phyloP scores from a whole-genome alignment of 2,888 invertebrate species.

The Erebia palarica region DNA sequence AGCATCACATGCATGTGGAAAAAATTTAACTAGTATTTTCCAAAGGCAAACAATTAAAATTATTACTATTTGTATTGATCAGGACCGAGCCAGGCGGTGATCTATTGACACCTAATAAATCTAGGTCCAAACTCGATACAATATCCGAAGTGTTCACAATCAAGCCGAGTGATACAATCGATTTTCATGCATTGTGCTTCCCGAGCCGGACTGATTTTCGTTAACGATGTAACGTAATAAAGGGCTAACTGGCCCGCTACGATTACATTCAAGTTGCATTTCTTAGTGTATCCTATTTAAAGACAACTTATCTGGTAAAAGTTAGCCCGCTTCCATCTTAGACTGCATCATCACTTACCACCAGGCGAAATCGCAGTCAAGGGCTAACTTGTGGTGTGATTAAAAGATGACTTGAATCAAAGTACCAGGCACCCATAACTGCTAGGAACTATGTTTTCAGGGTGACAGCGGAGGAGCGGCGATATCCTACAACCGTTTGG shows the following conservation, averaged over 20 bases:
- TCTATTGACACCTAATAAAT: constrained; percentile 37
- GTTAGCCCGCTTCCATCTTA: too few species aligned
- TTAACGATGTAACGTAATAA: neutral
- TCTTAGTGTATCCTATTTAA: neutral
- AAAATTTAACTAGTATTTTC: constrained; percentile 9
- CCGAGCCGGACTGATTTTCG: neutral
- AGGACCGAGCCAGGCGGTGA: constrained; percentile 15
- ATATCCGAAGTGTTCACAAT: constrained; percentile 24
- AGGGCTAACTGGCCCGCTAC: too few species aligned
- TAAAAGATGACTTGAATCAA: too few species aligned
- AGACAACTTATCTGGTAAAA: too few species aligned
- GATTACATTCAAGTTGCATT: neutral
- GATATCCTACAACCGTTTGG: constrained; percentile 51
- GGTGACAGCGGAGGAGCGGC: constrained; percentile 73
- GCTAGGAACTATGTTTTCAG: constrained; percentile 48
- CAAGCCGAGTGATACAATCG: constrained; percentile 33
- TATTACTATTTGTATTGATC: constrained; percentile 24
- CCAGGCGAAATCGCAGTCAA: too few species aligned
- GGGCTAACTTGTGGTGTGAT: too few species aligned
- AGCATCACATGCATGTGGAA: neutral
- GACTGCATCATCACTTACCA: too few species aligned
- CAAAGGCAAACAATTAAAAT: constrained; percentile 24
- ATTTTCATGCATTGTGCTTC: constrained; percentile 27
- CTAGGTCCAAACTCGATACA: constrained; percentile 29
- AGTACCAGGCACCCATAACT: too few species aligned